Conservation (phyloP, 2,888 invertebrate genomes). For the Limenitis camilla region DNA sequence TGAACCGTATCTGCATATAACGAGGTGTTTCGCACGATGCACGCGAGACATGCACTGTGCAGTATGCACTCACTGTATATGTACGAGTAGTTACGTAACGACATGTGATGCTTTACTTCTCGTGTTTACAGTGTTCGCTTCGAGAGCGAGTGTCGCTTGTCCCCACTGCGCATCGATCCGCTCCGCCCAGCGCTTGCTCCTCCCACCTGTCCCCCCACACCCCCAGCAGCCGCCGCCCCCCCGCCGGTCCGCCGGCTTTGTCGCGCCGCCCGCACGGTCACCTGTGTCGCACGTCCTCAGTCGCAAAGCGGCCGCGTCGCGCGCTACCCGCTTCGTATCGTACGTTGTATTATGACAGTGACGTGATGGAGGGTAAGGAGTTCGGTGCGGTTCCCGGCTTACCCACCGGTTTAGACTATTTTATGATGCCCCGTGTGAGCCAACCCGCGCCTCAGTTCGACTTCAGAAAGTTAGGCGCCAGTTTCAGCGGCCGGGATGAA, state of each 20-base stretch:
- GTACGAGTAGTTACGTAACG: conserved; percentile 52
- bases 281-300: conserved; percentile 75
- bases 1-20: conserved; percentile 10
- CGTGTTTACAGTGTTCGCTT: conserved; percentile 56
- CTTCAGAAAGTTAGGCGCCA: conserved; percentile 83
- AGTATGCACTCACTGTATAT: conserved; percentile 22
- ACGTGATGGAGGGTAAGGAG: conserved; percentile 72
- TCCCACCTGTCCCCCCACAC: conserved; percentile 51
- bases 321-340: conserved; percentile 68
- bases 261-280: conserved; percentile 69
- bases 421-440: conserved; percentile 77
- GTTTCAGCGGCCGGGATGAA: conserved; percentile 74
- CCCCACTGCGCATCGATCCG: conserved; percentile 72
- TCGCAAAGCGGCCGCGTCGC: conserved; percentile 76
- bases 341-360: conserved; percentile 62
- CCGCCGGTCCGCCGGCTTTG: conserved; percentile 64
- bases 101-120: conserved; percentile 47
- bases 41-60: conserved; percentile 23
- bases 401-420: conserved; percentile 69
- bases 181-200: conserved; percentile 70
- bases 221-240: conserved; percentile 38
- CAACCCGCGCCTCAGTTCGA: conserved; percentile 93
- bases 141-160: conserved; percentile 65
- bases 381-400: conserved; percentile 67
- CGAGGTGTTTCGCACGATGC: conserved; percentile 15